Base-by-base conservation (phyloP, 2,888 invertebrate species). In the Lycocerus yunnanus region DNA sequence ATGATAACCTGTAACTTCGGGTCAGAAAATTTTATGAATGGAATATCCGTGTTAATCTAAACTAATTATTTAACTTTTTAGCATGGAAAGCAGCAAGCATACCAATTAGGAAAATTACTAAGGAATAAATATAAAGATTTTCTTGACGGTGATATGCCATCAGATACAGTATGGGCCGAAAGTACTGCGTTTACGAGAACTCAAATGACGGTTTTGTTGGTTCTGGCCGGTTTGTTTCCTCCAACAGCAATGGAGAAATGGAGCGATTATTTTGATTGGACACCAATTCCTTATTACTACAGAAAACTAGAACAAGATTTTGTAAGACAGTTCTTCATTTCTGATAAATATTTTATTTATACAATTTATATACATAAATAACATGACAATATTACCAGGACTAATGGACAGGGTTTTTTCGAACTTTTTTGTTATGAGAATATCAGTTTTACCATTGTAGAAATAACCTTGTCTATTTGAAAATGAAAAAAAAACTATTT, bases 121-220 rank as follows among this genome's bases (percentile, higher is more conserved):
- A 88, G 92, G 72, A 85, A 88, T 74, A 88, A 92, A 77, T 94
- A 94, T 84, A 86, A 87, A 60, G 82, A 86, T 15, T 92, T 92
- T 83, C 84, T 94, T 69, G 83, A 87, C 66, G 18, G 21, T 1
- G 16, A 67, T 63, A 93, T 91, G 83, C 87, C 87, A 76, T 88
- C 90, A 13, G 88, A 90, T 73, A 80, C 79, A 14, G 80, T 94
- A 68, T 89, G 90, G 83, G 90, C 93, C 1, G 89, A 92, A 83
- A 91, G 92, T 71, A 93, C 94, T 0, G 92, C 92, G 77, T 90
- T 92, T 15, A 90, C 92, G 81, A 89, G 95, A 69, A 92, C 94
- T 1, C 89, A 93, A 84, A 93, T 93, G 91, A 92, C 93, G 66
- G 90, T 93, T 66, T 89, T 91, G 79, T 87, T 91, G 20, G 90